A percentile compares a stretch with the other conserved stretches of the same genome.
Conservation (phyloP, 2,113 vertebrate species). For the Eidolon helvum region DNA sequence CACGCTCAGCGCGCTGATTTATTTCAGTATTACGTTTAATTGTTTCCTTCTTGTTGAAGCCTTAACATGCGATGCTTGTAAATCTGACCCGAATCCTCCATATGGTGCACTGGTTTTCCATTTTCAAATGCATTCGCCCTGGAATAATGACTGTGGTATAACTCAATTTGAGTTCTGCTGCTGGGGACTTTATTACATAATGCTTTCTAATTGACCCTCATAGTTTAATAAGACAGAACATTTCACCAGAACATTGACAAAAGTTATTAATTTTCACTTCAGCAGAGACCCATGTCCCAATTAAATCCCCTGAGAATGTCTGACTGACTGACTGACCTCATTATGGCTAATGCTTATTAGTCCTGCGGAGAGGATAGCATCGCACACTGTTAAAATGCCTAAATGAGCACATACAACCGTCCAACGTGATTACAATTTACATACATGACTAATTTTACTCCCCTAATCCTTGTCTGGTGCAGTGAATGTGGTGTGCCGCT, state of each 20-base stretch:
- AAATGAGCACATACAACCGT: constrained; percentile 91
- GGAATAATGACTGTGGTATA: constrained; percentile 91
- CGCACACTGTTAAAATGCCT: constrained; percentile 87
- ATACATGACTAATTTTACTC: constrained; percentile 89
- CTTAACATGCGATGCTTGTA: constrained; percentile 87
- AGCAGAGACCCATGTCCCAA: constrained; percentile 98
- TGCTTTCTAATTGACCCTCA: constrained; percentile 98
- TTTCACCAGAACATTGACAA: constrained; percentile 98
- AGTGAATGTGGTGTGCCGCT: constrained; percentile 76
- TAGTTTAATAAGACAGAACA: constrained; percentile 97
- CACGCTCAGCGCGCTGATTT: constrained; percentile 84
- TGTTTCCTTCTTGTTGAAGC: constrained; percentile 89
- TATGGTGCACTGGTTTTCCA: constrained; percentile 89
- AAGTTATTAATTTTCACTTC: constrained; percentile 99
- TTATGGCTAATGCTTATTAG: constrained; percentile 98
- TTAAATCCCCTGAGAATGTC: constrained; percentile 98
- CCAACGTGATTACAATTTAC: constrained; percentile 88
- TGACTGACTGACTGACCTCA: constrained; percentile 95
- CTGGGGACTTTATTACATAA: constrained; percentile 98
- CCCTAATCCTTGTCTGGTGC: constrained; percentile 83
- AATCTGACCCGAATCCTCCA: constrained; percentile 86
- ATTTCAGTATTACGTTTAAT: constrained; percentile 87
- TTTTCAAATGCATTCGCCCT: constrained; percentile 89
- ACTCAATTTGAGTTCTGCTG: constrained; percentile 98
- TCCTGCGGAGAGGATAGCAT: constrained; percentile 90